These are phyloP conservation scores for Acrossocheilus fasciatus DNA, from an alignment of 2,797 vertebrate genomes.

Conservation along the genomic window DNA sequence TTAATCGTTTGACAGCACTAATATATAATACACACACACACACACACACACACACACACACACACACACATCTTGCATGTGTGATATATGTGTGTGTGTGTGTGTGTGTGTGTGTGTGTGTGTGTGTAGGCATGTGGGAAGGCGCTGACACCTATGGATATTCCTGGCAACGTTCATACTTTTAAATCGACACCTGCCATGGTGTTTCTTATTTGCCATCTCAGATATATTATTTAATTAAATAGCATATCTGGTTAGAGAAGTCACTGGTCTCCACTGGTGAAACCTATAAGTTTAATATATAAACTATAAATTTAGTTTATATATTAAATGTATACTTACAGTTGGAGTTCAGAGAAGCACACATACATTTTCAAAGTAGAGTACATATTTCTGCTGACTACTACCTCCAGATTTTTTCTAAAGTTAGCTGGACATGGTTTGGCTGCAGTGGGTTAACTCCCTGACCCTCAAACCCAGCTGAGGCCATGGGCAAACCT, in stretches of 20 bases:
- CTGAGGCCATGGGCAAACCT: slow-evolving; percentile 69
- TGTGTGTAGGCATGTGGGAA: too few relatives aligned
- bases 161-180: not conserved
- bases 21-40: too few relatives aligned
- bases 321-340: not conserved
- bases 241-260: not conserved
- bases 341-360: not conserved
- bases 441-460: slow-evolving; percentile 63
- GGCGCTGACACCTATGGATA: not conserved
- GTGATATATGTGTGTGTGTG: too few relatives aligned
- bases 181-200: not conserved
- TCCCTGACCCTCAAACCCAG: slow-evolving; percentile 67
- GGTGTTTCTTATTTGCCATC: not conserved
- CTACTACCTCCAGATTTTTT: slow-evolving; percentile 65
- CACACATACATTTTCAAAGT: slow-evolving; percentile 50
- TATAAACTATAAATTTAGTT: too few relatives aligned
- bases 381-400: slow-evolving; percentile 78
- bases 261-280: not conserved
- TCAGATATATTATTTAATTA: not conserved
- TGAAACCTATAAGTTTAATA: too few relatives aligned
- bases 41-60: too few relatives aligned
- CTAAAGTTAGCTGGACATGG: slow-evolving; percentile 46
- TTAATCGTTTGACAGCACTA: too few relatives aligned
- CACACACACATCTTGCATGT: too few relatives aligned
- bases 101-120: too few relatives aligned